phyloP scores from a whole-genome alignment of 2,113 vertebrate genomes.

The Python bivittatus region DNA sequence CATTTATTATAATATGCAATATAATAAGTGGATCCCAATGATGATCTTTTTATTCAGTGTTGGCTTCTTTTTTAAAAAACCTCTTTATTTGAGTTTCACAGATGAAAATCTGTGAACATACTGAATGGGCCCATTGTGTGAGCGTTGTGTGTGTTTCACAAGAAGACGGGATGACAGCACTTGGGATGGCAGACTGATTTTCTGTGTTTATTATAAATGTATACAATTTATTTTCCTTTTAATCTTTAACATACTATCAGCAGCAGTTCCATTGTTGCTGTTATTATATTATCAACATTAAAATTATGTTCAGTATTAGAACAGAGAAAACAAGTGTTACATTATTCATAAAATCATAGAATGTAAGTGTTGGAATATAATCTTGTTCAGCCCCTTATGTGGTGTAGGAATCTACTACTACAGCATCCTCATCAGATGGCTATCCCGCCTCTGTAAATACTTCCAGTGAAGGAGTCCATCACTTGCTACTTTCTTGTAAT shows the following conservation, averaged over 20 bases:
- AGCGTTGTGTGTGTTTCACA: neutral
- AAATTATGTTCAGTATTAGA: neutral
- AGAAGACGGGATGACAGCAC: neutral
- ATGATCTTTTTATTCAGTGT: neutral
- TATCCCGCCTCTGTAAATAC: neutral
- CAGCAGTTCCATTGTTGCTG: neutral
- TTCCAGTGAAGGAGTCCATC: neutral
- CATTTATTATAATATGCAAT: neutral
- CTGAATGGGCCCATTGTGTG: neutral
- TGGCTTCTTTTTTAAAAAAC: neutral
- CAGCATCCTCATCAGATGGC: neutral
- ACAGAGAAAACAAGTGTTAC: neutral
- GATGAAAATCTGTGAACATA: neutral
- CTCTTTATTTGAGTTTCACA: neutral
- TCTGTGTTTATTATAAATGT: neutral
- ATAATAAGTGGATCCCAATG: neutral
- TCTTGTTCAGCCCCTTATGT: neutral
- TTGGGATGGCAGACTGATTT: neutral
- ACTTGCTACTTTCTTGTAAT: neutral
- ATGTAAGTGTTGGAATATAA: neutral
- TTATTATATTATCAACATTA: neutral
- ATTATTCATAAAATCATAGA: constrained; percentile 1
- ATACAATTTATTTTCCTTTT: neutral
- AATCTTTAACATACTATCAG: neutral
- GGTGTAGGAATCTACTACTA: neutral